Evolutionary conservation across 1,140 invertebrate species (phyloP), one percentile per base, ranked within the genome.

Genomic region (Penaeus indicus): DNA sequence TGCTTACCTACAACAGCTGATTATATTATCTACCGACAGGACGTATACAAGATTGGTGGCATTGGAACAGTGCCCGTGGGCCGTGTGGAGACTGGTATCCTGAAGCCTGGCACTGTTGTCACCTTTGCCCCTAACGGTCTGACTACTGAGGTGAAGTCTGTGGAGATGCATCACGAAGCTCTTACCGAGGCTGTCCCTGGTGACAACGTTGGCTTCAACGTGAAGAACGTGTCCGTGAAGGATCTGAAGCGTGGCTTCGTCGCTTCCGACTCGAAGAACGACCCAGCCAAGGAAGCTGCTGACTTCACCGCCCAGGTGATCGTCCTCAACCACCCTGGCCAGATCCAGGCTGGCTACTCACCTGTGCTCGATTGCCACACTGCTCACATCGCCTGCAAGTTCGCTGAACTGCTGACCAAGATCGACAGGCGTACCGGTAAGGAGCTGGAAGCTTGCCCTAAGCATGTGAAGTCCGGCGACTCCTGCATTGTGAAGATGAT

Each of bases 1-100:
- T 32, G 47, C 7, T 47, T 13, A 47, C 11, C 47, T 10, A 47
- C 47, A 10, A 5, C 47, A 47, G 47, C 47, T 47, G 47, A 47
- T 47, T 47, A 67, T 13, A 8, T 25, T 94, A 91, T 93, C 94
- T 13, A 94, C 94, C n/a, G 95, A 91, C 94, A 97, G 94, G 99
- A 99, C 93, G 99, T 99, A 5, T 99, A 99, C 96, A 99, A 99
- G 95, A 99, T 99, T 94, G 98, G 99, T 93, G 99, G 98, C 95
- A 99, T 99, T 94, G 99, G 99, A 93, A 99, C 99, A 91, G 99
- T 99, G 93, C 98, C 98, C 83, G 99, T 99, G 0, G 99, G 99
- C 89, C 95, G 99, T 93, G 98, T 99, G 69, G 99, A 99, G 94
- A 99, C 99, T 92, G 99, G 99, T 92, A 94, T 99, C 11, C 93